A percentile compares a stretch with the other conserved stretches of the same genome.
phyloP scores from a whole-genome alignment of 1,140 invertebrate genomes.

The Tachypleus tridentatus region DNA sequence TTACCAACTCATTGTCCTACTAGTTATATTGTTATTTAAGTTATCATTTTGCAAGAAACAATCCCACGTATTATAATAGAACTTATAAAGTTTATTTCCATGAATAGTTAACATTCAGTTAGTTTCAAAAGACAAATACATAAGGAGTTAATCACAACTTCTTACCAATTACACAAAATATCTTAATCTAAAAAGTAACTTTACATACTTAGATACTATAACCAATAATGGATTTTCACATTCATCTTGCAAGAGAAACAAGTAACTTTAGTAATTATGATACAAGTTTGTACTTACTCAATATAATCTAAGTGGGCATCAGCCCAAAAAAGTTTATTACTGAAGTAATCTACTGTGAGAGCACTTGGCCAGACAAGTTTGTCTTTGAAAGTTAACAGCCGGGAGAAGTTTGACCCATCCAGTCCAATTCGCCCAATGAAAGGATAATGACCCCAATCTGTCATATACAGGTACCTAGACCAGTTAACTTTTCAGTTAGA shows the following conservation, averaged over 20 bases:
- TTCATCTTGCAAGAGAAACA: too few species aligned
- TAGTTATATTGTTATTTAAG: too few species aligned
- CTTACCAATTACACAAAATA: too few species aligned
- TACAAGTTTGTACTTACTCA: slow-evolving; percentile 46
- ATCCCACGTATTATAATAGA: too few species aligned
- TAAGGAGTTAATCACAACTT: too few species aligned
- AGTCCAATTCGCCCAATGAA: slow-evolving; percentile 94
- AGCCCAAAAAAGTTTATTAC: slow-evolving; percentile 87
- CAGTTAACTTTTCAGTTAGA: too few species aligned
- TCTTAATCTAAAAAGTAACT: too few species aligned
- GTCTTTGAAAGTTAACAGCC: slow-evolving; percentile 80
- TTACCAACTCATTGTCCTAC: too few species aligned
- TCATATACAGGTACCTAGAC: slow-evolving; percentile 68
- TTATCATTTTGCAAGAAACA: too few species aligned
- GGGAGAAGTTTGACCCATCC: slow-evolving; percentile 84
- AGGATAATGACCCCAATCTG: slow-evolving; percentile 88
- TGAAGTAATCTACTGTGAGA: slow-evolving; percentile 92
- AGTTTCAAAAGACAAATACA: neutral
- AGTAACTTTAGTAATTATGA: too few species aligned
- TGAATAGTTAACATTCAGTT: neutral
- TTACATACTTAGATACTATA: too few species aligned
- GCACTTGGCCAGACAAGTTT: slow-evolving; percentile 98
- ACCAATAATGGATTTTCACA: too few species aligned
- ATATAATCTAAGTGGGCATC: slow-evolving; percentile 98
- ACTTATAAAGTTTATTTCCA: neutral